phyloP scores from a whole-genome alignment of 2,113 vertebrate species.

The Corynorhinus townsendii region DNA sequence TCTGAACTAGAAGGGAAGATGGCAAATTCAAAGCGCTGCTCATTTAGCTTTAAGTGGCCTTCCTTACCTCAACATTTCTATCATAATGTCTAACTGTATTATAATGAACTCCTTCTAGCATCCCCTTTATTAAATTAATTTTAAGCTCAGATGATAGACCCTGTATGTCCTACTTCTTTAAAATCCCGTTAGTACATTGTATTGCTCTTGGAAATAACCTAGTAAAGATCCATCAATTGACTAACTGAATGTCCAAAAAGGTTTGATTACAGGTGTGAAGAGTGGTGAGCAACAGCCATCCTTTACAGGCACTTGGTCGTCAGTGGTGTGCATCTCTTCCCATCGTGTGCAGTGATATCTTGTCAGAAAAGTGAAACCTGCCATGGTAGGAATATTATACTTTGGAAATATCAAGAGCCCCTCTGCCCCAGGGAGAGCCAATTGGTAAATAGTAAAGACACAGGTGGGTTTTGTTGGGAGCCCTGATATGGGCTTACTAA shows the following conservation, averaged over 20 bases:
- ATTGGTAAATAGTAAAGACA: neutral
- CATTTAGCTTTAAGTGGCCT: neutral
- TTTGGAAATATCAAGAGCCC: neutral
- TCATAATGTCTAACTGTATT: no score
- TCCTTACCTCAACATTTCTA: no score
- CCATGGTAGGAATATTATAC: accelerated
- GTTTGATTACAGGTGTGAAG: neutral
- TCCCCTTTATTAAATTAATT: neutral
- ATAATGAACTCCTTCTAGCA: no score
- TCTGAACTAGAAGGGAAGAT: neutral
- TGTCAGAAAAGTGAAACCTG: neutral
- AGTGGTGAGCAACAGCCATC: neutral
- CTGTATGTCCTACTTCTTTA: neutral
- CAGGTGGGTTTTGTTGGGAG: neutral
- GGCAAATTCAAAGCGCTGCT: neutral
- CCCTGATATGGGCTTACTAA: neutral
- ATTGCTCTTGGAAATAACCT: neutral
- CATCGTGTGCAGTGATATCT: neutral
- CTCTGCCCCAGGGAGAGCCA: neutral
- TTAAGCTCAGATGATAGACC: neutral
- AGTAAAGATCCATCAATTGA: neutral
- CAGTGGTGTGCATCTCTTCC: neutral
- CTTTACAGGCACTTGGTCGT: accelerated
- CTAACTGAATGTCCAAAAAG: neutral
- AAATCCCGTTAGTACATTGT: neutral